These are phyloP conservation scores for Conus canariensis DNA, from an alignment of 2,888 invertebrate species.

Conservation along the genomic window DNA sequence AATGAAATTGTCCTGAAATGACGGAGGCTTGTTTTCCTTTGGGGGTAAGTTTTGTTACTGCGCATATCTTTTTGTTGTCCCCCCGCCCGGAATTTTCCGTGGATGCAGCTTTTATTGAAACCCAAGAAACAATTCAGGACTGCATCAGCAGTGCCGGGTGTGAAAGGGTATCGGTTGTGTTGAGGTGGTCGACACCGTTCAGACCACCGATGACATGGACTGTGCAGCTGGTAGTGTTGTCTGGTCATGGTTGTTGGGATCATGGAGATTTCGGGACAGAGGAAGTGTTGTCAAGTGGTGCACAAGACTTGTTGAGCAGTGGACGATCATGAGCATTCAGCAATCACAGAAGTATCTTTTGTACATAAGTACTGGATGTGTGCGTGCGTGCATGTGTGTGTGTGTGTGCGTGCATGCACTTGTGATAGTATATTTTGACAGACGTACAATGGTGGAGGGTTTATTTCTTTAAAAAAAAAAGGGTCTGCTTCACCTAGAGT, in stretches of 20 bases:
- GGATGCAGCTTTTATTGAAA: no score
- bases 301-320: not conserved
- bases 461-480: not conserved
- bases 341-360: not conserved
- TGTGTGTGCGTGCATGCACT: not conserved
- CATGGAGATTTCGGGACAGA: not conserved
- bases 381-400: not conserved
- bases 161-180: no score
- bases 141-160: no score
- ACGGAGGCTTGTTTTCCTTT: not conserved
- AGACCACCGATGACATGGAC: not conserved
- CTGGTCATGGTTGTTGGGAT: not conserved
- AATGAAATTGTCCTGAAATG: no score
- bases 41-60: not conserved
- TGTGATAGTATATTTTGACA: not conserved
- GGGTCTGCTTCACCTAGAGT: not conserved
- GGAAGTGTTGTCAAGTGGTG: no score
- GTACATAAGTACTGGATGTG: not conserved
- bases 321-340: not conserved
- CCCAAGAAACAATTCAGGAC: no score
- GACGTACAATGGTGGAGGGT: not conserved
- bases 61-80: not conserved
- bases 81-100: no score
- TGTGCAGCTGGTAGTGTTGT: not conserved
- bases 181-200: no score